Percentiles rank a stretch among this genome's conserved stretches.
Evolutionary conservation across 2,113 vertebrate species (phyloP).

Genomic region (Oostethus manadensis): DNA sequence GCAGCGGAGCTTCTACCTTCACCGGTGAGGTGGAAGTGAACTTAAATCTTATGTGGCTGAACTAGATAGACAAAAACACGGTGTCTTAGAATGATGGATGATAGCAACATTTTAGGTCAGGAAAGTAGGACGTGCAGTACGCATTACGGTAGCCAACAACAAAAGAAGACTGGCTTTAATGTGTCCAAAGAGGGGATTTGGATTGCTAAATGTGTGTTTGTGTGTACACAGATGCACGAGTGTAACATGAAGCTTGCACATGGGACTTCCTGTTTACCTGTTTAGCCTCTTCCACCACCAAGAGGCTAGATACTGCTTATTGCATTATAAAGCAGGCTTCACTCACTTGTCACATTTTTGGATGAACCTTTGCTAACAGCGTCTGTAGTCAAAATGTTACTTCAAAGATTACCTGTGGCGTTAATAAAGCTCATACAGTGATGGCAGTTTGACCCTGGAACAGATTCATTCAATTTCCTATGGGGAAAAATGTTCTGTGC

Average conservation of each 20-base stretch:
- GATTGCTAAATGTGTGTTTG: slow-evolving; percentile 7
- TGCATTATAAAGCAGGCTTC: not conserved
- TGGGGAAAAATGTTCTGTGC: not conserved
- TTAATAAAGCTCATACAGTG: not conserved
- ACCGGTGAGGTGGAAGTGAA: no score
- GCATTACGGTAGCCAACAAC: slow-evolving; percentile 14
- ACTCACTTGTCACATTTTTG: no score
- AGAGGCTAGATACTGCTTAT: not conserved
- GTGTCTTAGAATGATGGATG: slow-evolving; percentile 21
- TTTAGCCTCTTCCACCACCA: slow-evolving; percentile 36
- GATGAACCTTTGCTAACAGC: no score
- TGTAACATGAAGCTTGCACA: slow-evolving; percentile 19
- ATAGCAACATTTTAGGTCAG: slow-evolving; percentile 21
- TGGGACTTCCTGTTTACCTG: slow-evolving; percentile 49
- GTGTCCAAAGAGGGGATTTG: slow-evolving; percentile 17
- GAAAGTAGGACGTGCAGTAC: slow-evolving; percentile 20
- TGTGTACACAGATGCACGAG: slow-evolving; percentile 4
- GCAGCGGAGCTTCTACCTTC: no score
- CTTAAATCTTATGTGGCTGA: slow-evolving; percentile 9
- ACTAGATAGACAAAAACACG: no score
- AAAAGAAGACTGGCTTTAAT: slow-evolving; percentile 20
- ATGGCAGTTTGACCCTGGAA: not conserved
- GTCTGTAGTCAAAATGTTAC: not conserved
- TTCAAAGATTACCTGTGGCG: not conserved
- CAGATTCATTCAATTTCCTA: not conserved